phyloP scores from a whole-genome alignment of 2,113 vertebrate genomes.

The Bambusicola thoracicus region DNA sequence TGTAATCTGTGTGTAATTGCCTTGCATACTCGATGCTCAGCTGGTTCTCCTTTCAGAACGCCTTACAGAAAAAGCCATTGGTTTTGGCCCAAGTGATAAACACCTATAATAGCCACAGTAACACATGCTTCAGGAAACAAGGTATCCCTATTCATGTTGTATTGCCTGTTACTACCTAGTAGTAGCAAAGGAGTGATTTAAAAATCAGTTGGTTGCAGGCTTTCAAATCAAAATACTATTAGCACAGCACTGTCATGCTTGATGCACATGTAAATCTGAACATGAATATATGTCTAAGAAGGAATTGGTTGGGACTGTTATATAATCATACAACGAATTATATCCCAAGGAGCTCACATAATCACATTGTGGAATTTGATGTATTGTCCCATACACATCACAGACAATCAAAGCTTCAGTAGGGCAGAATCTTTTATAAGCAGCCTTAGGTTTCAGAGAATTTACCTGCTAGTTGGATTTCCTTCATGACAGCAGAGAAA shows the following conservation, averaged over 20 bases:
- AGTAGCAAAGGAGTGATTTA: not conserved
- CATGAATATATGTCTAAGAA: accelerated
- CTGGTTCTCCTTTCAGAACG: not conserved
- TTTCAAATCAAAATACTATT: not conserved
- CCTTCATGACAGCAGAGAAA: not conserved
- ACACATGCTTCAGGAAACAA: not conserved
- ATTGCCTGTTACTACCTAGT: not conserved
- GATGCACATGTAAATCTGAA: not conserved
- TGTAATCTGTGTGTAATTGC: not conserved
- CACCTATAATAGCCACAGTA: accelerated
- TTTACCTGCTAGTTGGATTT: not conserved
- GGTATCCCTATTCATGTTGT: accelerated
- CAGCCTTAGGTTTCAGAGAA: not conserved
- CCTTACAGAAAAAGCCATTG: not conserved
- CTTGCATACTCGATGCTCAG: not conserved
- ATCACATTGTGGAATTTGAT: not conserved
- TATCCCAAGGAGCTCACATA: not conserved
- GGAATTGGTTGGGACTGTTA: accelerated
- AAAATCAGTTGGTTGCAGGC: not conserved
- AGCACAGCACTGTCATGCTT: not conserved
- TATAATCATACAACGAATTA: accelerated
- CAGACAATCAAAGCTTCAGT: not conserved
- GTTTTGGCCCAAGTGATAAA: not conserved
- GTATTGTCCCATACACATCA: not conserved
- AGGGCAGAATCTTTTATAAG: not conserved